A percentile compares a stretch with the other conserved stretches of the same genome.
These are phyloP conservation scores for Xestobium rufovillosum DNA, from an alignment of 2,888 invertebrate species.

Conservation along the genomic window DNA sequence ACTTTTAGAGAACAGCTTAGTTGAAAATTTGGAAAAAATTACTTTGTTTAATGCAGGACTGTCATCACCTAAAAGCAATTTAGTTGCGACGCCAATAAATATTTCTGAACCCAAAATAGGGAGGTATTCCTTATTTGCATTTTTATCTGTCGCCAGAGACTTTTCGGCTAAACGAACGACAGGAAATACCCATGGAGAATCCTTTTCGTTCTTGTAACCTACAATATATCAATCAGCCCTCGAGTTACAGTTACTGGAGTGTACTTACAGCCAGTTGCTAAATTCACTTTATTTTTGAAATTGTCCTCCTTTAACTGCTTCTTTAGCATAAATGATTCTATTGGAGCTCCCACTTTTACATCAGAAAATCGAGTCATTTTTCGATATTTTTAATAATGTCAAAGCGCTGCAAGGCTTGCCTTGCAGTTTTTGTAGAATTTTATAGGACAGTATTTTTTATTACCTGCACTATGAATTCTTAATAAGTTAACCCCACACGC, in stretches of 20 bases:
- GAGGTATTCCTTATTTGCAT: constrained; percentile 90
- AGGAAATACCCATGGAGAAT: constrained; percentile 95
- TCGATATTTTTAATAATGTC: too few relatives aligned
- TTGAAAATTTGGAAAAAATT: too few relatives aligned
- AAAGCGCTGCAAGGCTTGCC: too few relatives aligned
- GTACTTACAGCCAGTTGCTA: constrained; percentile 86
- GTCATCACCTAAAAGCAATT: constrained; percentile 78
- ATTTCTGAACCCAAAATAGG: constrained; percentile 82
- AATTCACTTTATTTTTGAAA: constrained; percentile 78
- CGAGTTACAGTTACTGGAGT: constrained; percentile 7
- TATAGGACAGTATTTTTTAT: too few relatives aligned
- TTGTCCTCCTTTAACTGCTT: constrained; percentile 69
- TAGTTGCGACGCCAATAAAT: constrained; percentile 68
- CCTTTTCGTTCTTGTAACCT: constrained; percentile 91
- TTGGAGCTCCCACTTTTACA: constrained; percentile 75
- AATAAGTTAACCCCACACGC: too few relatives aligned
- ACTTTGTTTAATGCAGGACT: constrained; percentile 66
- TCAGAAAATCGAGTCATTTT: constrained; percentile 52
- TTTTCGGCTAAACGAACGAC: constrained; percentile 88
- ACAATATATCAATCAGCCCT: constrained; percentile 18
- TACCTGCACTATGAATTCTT: too few relatives aligned
- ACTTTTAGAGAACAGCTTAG: too few relatives aligned
- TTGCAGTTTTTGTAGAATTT: too few relatives aligned
- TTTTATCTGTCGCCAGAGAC: constrained; percentile 69
- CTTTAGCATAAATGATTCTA: constrained; percentile 88